Base-by-base conservation (phyloP, 2,113 vertebrate species). In the Misgurnus anguillicaudatus region DNA sequence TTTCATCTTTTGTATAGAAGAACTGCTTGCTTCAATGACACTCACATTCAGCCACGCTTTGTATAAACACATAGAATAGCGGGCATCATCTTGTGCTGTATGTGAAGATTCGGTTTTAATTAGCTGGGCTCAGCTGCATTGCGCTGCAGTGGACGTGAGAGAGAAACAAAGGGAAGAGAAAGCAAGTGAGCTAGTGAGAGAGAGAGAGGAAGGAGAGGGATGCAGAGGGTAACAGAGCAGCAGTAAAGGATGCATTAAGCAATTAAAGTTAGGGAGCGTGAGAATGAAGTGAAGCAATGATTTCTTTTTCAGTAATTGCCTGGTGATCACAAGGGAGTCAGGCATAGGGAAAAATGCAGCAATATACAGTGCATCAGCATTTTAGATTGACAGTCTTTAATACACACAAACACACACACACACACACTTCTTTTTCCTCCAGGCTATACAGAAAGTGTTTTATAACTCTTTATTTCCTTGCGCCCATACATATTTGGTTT, bases 181-280 rank as follows among this genome's bases (percentile, higher is more conserved):
- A 85, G 88, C 81, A 68, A 83, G 81, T 83, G 88, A 92, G 79
- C 80, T 78, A 86, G 85, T 80, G 75, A 38, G 80, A 80, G 72
- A 67, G 39, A 62, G 69, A 78, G 42, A 62, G 47, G 45, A 17
- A 17, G 16, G 58, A 19, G 42, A 67, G 48, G 45, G 53, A 55
- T 36, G 39, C 39, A 42, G 80, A 82, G 82, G 79, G 85, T 74
- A 80, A 83, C 76, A 68, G 85, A 86, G 87, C 80, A 84, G 87
- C 87, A 90, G 90, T 90, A 93, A 94, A 91, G 92, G 91, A 93
- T 94, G 91, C 93, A 92, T 94, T 93, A 91, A 94, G 94, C 95
- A 95, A 95, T 95, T 96, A 95, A 95, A 94, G 91, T 90, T 92
- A 61, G 79, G 87, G 88, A 91, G 92, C 89, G 89, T 82, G 84